These are phyloP conservation scores for Pachyseris speciosa DNA, from an alignment of 64 coral and sea anemone species.

Conservation along the genomic window DNA sequence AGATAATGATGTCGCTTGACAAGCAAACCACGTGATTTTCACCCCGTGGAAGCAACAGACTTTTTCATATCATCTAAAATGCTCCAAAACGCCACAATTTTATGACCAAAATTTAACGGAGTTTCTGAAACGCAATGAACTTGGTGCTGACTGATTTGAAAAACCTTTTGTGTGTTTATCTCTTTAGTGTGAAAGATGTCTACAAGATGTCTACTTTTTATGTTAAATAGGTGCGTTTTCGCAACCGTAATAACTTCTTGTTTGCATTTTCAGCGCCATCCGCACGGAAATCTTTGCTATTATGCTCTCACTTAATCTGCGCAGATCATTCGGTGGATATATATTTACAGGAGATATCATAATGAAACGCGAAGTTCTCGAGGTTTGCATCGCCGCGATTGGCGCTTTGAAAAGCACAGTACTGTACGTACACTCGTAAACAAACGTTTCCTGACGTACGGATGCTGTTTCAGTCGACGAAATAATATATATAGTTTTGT, in stretches of 20 bases:
- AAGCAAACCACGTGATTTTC: conserved; percentile 45
- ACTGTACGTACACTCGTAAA: neutral
- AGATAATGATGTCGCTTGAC: conserved; percentile 62
- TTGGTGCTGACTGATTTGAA: conserved; percentile 78
- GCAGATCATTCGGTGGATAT: neutral
- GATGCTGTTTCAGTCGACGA: neutral
- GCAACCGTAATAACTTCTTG: conserved; percentile 29
- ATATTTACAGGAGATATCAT: neutral
- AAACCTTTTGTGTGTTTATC: conserved; percentile 86
- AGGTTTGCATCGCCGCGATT: neutral
- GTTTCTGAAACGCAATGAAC: conserved; percentile 52
- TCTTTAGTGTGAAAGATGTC: conserved; percentile 88
- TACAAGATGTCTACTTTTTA: conserved; percentile 94
- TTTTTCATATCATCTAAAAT: conserved; percentile 1
- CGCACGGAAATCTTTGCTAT: conserved; percentile 28
- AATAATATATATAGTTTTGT: neutral
- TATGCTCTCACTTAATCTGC: conserved; percentile 2
- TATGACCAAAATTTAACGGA: neutral
- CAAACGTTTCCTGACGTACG: neutral
- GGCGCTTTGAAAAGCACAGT: neutral
- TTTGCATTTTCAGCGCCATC: conserved; percentile 29
- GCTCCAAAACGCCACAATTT: conserved; percentile 22
- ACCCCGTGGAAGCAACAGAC: neutral
- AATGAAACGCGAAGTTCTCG: neutral
- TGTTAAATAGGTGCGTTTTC: conserved; percentile 88